Percentiles rank a stretch among this genome's conserved stretches.
phyloP scores from a whole-genome alignment of 1,140 invertebrate genomes.

The Vanessa atalanta region DNA sequence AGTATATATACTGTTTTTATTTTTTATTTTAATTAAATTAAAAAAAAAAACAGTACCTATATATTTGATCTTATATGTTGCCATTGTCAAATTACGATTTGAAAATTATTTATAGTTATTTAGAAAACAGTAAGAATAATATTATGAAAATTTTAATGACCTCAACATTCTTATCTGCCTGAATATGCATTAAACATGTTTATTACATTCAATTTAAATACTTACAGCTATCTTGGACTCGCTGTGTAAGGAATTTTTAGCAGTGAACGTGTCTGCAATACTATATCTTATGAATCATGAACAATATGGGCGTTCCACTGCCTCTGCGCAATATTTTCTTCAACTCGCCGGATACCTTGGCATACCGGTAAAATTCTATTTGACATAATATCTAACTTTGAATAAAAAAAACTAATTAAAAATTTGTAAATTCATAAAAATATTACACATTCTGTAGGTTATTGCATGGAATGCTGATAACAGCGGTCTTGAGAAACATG shows the following conservation, averaged over 20 bases:
- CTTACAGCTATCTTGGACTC: constrained; percentile 91
- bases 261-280: constrained; percentile 93
- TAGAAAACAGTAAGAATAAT: too few relatives aligned
- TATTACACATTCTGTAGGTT: constrained; percentile 82
- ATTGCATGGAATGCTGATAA: constrained; percentile 98
- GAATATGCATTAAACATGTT: too few relatives aligned
- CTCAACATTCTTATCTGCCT: too few relatives aligned
- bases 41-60: too few relatives aligned
- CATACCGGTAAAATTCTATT: constrained; percentile 74
- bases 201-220: constrained; percentile 38
- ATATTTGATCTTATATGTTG: too few relatives aligned
- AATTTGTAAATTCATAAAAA: not conserved
- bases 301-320: constrained; percentile 91
- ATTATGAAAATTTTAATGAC: too few relatives aligned
- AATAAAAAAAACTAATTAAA: not conserved
- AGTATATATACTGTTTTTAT: too few relatives aligned
- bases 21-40: too few relatives aligned
- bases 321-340: constrained; percentile 95
- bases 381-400: not conserved
- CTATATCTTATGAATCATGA: constrained; percentile 97
- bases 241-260: constrained; percentile 93
- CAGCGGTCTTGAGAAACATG: constrained; percentile 89
- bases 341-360: constrained; percentile 91
- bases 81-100: too few relatives aligned
- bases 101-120: too few relatives aligned